phyloP scores from a whole-genome alignment of 2,888 invertebrate genomes.

The Onthophagus sagittarius region DNA sequence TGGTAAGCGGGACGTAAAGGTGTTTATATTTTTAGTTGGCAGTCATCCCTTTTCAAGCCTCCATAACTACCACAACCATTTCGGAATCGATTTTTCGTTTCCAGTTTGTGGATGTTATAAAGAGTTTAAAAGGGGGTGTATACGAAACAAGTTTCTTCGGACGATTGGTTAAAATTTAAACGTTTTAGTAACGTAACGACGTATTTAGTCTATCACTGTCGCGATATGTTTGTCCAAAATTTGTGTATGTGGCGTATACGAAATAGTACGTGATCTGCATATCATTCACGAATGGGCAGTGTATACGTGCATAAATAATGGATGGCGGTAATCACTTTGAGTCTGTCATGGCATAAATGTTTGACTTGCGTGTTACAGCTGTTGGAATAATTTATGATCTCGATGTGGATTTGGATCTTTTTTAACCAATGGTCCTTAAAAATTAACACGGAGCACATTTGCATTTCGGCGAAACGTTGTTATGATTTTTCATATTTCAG shows the following conservation, averaged over 20 bases:
- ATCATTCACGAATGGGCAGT: background rate
- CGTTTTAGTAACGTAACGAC: background rate
- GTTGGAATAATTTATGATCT: background rate
- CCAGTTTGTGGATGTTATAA: background rate
- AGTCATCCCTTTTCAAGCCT: background rate
- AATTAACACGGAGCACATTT: background rate
- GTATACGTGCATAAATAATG: background rate
- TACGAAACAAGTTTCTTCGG: background rate
- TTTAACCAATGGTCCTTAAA: background rate
- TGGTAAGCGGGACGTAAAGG: slow-evolving; percentile 28
- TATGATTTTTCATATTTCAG: background rate
- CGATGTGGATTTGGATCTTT: background rate
- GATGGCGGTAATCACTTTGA: background rate
- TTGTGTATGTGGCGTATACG: background rate
- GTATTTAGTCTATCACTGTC: background rate
- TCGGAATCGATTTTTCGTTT: too few relatives aligned
- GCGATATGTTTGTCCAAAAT: background rate
- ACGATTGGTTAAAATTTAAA: background rate
- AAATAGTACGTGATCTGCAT: background rate
- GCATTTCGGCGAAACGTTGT: background rate
- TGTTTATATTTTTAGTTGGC: background rate
- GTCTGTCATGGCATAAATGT: background rate
- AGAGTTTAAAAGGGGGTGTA: background rate
- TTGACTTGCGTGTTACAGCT: background rate
- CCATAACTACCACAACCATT: background rate